These are phyloP conservation scores for Psix sp. DNA, from an alignment of 1,140 invertebrate genomes.

Conservation along the genomic window DNA sequence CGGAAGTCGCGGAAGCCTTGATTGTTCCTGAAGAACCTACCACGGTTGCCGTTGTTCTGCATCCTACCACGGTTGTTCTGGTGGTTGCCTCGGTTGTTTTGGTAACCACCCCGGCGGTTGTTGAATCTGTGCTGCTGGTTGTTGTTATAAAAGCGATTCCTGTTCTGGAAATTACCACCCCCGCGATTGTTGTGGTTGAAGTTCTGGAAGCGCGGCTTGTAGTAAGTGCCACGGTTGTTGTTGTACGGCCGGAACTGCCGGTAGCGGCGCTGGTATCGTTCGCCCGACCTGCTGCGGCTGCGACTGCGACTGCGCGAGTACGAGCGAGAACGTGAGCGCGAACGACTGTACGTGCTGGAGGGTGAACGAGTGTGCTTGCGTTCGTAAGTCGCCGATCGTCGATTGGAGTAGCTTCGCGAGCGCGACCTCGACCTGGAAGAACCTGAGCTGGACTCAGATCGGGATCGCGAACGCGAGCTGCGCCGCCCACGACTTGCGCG, in stretches of 20 bases:
- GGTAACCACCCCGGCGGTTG: conserved; percentile 45
- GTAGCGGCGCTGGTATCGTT: conserved; percentile 76
- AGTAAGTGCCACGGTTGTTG: conserved; percentile 85
- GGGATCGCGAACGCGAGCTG: conserved; percentile 75
- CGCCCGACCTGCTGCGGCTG: conserved; percentile 81
- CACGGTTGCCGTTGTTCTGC: conserved; percentile 53
- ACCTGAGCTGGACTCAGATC: conserved; percentile 76
- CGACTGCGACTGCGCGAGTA: conserved; percentile 78
- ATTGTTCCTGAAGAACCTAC: conserved; percentile 79
- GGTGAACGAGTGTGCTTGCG: conserved; percentile 78
- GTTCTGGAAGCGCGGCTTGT: conserved; percentile 84
- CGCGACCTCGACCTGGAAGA: conserved; percentile 76
- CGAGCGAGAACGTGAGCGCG: conserved; percentile 79
- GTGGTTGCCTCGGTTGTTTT: conserved; percentile 45
- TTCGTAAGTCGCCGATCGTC: conserved; percentile 78
- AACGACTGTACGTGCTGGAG: conserved; percentile 73
- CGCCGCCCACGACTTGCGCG: conserved; percentile 62
- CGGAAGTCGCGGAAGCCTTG: conserved; percentile 82
- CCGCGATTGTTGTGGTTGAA: conserved; percentile 74
- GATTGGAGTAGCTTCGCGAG: conserved; percentile 74
- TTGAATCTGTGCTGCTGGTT: conserved; percentile 69
- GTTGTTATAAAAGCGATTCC: conserved; percentile 74
- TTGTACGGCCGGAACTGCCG: conserved; percentile 78
- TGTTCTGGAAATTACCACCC: conserved; percentile 71
- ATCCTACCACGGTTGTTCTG: conserved; percentile 44